Conservation (phyloP, 1,140 invertebrate genomes). For the Micrasema longulum region DNA sequence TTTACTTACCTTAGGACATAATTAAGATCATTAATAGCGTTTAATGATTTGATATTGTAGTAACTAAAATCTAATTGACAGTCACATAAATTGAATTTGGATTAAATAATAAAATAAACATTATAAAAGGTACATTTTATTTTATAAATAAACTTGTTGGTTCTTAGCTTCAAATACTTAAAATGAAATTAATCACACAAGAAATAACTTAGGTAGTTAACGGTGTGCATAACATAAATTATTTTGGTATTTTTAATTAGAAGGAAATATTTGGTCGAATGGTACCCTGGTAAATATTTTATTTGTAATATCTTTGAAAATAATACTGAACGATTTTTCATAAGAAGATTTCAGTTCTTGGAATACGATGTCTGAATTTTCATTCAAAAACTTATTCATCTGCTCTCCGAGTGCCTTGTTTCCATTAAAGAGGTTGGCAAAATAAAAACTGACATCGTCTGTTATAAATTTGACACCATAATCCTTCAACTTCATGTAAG, state of each 20-base stretch:
- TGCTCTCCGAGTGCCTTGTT: conserved; percentile 69
- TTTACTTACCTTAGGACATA: too few relatives aligned
- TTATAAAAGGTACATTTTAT: too few relatives aligned
- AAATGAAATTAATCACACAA: too few relatives aligned
- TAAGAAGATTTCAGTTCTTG: conserved; percentile 74
- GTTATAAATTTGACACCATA: conserved; percentile 71
- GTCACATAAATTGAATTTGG: too few relatives aligned
- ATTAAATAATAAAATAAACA: too few relatives aligned
- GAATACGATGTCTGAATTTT: conserved; percentile 75
- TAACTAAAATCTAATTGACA: too few relatives aligned
- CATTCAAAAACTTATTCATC: conserved; percentile 74
- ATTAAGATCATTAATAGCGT: too few relatives aligned
- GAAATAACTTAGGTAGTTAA: too few relatives aligned
- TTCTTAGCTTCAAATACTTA: too few relatives aligned
- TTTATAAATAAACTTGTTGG: too few relatives aligned
- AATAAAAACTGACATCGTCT: conserved; percentile 67
- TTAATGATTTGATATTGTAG: too few relatives aligned
- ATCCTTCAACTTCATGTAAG: conserved; percentile 72
- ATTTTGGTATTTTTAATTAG: conserved; percentile 55
- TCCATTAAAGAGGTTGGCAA: conserved; percentile 74
- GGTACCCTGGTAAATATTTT: conserved; percentile 74
- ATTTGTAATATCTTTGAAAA: conserved; percentile 73
- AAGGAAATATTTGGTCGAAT: conserved; percentile 72
- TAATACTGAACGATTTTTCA: conserved; percentile 71
- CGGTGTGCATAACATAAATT: too few relatives aligned